Evolutionary conservation across 2,797 vertebrate species (phyloP).

Genomic region (Xiphophorus birchmanni): DNA sequence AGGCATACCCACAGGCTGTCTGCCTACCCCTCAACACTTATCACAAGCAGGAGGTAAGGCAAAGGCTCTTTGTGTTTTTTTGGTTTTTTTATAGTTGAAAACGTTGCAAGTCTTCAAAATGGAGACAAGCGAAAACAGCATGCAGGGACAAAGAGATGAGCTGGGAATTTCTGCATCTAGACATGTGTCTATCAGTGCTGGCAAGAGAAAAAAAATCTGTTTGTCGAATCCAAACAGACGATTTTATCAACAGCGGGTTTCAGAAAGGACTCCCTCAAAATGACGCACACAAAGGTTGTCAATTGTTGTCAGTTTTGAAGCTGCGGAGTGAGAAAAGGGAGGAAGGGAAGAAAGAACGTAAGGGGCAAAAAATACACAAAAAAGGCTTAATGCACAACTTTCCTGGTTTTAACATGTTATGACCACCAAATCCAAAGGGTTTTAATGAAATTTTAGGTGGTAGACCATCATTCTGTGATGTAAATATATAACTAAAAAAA

Average conservation of each 20-base stretch:
- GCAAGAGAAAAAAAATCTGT: constrained; percentile 15
- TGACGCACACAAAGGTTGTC: not conserved
- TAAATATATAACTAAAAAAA: not conserved
- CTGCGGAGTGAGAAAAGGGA: constrained; percentile 8
- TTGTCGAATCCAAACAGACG: constrained; percentile 22
- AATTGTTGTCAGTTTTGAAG: constrained; percentile 26
- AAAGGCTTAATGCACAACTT: not conserved
- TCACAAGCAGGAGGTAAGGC: constrained; percentile 70
- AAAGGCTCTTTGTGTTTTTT: constrained; percentile 60
- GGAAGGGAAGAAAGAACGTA: constrained; percentile 16
- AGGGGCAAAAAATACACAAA: constrained; percentile 20
- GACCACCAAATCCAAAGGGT: not conserved
- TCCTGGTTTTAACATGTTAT: not conserved
- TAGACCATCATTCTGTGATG: not conserved
- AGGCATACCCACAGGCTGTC: constrained; percentile 73
- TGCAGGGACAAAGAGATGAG: constrained; percentile 21
- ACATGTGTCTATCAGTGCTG: constrained; percentile 36
- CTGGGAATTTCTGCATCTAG: constrained; percentile 31
- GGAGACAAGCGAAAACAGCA: constrained; percentile 33
- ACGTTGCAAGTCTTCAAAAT: constrained; percentile 55
- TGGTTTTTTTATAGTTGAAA: constrained; percentile 48
- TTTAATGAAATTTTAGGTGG: not conserved
- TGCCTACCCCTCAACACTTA: constrained; percentile 78
- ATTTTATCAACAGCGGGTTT: constrained; percentile 16
- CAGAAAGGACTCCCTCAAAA: constrained; percentile 1